These are phyloP conservation scores for Enteromius fasciolatus DNA, from an alignment of 2,797 vertebrate species.

Conservation along the genomic window DNA sequence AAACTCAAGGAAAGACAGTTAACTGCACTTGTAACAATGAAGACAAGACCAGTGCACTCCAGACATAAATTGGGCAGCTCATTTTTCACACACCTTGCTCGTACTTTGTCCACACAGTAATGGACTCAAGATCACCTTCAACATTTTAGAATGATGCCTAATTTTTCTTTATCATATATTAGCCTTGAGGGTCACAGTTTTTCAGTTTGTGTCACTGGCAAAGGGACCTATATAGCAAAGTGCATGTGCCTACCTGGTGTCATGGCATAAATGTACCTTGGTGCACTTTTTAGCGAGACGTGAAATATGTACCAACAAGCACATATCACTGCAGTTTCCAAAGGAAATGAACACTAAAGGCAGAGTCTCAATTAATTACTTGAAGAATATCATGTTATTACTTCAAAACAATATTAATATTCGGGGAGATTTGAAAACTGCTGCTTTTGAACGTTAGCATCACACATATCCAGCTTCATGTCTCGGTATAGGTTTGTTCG, in stretches of 20 bases:
- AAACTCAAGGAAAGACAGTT: constrained; percentile 31
- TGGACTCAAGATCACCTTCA: constrained; percentile 8
- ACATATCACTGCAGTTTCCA: too few species aligned
- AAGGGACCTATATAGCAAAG: not conserved
- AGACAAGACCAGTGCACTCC: not conserved
- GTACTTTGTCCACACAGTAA: not conserved
- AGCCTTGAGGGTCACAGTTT: not conserved
- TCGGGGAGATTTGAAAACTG: too few species aligned
- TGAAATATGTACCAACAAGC: too few species aligned
- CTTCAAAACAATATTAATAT: too few species aligned
- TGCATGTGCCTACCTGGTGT: not conserved
- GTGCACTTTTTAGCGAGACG: too few species aligned
- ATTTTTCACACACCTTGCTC: not conserved
- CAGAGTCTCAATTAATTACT: too few species aligned
- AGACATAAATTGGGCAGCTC: not conserved
- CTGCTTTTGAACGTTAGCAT: too few species aligned
- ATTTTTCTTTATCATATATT: not conserved
- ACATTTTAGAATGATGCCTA: not conserved
- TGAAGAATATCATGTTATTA: too few species aligned
- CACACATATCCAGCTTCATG: too few species aligned
- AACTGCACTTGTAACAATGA: not conserved
- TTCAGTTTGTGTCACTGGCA: not conserved
- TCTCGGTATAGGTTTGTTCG: too few species aligned
- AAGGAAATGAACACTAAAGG: too few species aligned
- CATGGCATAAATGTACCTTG: too few species aligned